Evolutionary conservation across 2,113 vertebrate genomes (phyloP), one percentile per base, ranked within the genome.

Genomic region (Halcyon malimbica): DNA sequence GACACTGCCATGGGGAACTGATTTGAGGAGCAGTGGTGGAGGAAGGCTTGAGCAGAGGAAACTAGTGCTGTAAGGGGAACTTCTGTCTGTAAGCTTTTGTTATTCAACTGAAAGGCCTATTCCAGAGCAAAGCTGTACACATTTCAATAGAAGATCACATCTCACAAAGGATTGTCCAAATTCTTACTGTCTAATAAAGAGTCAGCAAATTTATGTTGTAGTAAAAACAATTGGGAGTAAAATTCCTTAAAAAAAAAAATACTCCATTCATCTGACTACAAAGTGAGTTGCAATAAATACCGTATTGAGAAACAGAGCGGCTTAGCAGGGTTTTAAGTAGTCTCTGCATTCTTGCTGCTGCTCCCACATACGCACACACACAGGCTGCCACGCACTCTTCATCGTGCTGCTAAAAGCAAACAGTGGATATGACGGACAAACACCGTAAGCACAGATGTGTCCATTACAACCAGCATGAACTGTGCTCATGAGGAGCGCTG

Each of bases 331-430:
- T 96, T 95, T 94, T 92, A 96, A 96, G 95, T 93, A 94, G 96
- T 86, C 48, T 63, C 91, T 81, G 89, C 89, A 20, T 94, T 96
- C 94, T 87, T 48, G 1, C 89, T 88, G 93, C 93, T 82, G 92
- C 90, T 97, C 96, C 35, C 94, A 90, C 87, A 87, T 89, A 76
- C 17, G 16, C 74, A 68, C 93, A 93, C 82, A 96, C 54, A 60
- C 67, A 64, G 83, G 76, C 95, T 94, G 92, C 93, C 82, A 44
- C 87, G 26, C 86, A 64, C 92, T 81, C 70, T 76, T 80, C 95
- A 31, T 87, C 89, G 50, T 97, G 97, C 97, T 97, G 96, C 94
- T 97, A 96, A 97, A 96, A 97, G 91, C 97, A 97, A 97, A 97
- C 97, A 97, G 77, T 90, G 95, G 82, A 83, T 80, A 94, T 87